Percentiles rank a stretch among this genome's conserved stretches.
Evolutionary conservation across 2,888 invertebrate genomes (phyloP).

Genomic region (Dromius quadrimaculatus): DNA sequence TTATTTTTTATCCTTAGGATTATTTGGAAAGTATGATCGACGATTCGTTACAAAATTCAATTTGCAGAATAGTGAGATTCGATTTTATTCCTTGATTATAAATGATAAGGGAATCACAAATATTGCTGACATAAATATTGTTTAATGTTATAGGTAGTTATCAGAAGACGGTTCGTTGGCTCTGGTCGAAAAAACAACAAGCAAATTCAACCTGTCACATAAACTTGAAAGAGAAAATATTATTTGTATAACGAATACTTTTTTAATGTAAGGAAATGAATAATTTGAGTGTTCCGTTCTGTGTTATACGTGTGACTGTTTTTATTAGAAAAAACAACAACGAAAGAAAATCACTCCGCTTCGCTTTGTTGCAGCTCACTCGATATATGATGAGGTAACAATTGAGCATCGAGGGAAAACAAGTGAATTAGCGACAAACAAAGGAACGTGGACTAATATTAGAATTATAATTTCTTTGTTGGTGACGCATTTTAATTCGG

Average conservation of each 20-base stretch:
- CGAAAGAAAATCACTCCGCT: constrained; percentile 23
- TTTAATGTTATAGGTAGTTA: too few relatives aligned
- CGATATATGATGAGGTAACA: constrained; percentile 23
- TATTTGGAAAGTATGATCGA: too few relatives aligned
- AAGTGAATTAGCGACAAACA: constrained; percentile 13
- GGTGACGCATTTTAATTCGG: constrained; percentile 38
- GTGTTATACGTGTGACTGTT: constrained; percentile 30
- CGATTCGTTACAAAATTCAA: too few relatives aligned
- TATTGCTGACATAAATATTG: too few relatives aligned
- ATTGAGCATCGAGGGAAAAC: not conserved
- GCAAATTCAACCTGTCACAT: constrained; percentile 34
- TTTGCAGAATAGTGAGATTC: too few relatives aligned
- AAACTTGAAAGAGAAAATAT: constrained; percentile 33
- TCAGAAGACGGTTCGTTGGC: not conserved
- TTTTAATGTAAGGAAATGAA: constrained; percentile 45
- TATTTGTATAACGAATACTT: constrained; percentile 39
- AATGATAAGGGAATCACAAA: too few relatives aligned
- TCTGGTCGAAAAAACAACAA: constrained; percentile 10
- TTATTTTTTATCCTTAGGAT: too few relatives aligned
- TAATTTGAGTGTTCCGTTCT: constrained; percentile 45
- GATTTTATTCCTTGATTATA: too few relatives aligned
- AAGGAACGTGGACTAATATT: constrained; percentile 23
- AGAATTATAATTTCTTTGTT: constrained; percentile 32
- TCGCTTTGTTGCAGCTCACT: constrained; percentile 21
- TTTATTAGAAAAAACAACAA: constrained; percentile 34